Base-by-base conservation (phyloP, 1,140 invertebrate genomes). In the Sweltsa coloradensis region DNA sequence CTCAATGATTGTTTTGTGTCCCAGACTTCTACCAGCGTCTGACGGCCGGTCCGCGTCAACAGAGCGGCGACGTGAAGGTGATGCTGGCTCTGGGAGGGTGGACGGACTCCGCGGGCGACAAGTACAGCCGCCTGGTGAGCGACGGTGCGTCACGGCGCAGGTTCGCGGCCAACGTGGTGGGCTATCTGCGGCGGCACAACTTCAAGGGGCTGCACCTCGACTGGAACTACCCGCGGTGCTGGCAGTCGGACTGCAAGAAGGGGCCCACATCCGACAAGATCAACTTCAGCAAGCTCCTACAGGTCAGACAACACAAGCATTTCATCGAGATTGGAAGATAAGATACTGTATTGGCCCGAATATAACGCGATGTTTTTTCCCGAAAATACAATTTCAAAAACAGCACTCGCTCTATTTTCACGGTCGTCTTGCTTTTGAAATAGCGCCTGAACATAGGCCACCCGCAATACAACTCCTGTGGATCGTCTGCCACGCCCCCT, bases 191-290 rank as follows among this genome's bases (percentile, higher is more conserved):
- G 11, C 71, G 74, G 43, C 70, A 88, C 51, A 77, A 79, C 24
- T 92, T 94, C 57, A 72, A 81, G 47, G 89, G 89, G 14, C 60
- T 94, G 0, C 86, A 89, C 51, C 55, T 93, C 3, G 89, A 92
- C 53, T 94, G 89, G 89, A 89, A 89, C 58, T 93, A 91, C 61
- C 89, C 89, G 0, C 81, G 82, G 36, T 94, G 89, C 53, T 91
- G 88, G 88, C 87, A 92, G 53, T 88, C 83, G 56, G 81, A 90
- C 57, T 94, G 89, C 59, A 78, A 77, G 14, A 83, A 80, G 50
- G 88, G 88, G 5, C 79, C 84, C 0, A 68, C 70, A 1, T 74
- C 75, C 1, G 89, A 94, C 56, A 83, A 75, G 58, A 69, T 76
- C 0, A 88, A 88, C 56, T 88, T 86, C 50, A 76, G 78, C 2